A percentile compares a stretch with the other conserved stretches of the same genome.
phyloP scores from a whole-genome alignment of 2,888 invertebrate species.

The Boloria selene region DNA sequence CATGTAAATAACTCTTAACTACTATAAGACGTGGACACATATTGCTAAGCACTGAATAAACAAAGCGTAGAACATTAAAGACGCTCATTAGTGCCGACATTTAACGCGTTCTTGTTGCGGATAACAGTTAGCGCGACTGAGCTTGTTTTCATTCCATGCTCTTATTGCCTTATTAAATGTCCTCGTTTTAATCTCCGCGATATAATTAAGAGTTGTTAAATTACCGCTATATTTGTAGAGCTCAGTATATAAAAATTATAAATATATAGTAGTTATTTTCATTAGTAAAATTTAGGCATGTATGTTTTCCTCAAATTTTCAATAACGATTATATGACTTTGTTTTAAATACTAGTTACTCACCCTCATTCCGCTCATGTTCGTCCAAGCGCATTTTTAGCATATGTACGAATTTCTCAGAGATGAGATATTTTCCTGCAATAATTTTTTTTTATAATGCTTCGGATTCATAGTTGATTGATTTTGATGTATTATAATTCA shows the following conservation, averaged over 20 bases:
- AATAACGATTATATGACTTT: too few species aligned
- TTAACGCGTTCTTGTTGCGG: conserved; percentile 14
- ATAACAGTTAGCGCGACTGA: conserved; percentile 14
- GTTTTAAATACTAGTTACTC: too few species aligned
- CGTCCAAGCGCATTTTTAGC: too few species aligned
- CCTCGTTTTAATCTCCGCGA: not conserved
- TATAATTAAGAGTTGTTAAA: not conserved
- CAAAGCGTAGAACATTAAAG: conserved; percentile 18
- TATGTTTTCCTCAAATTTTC: too few species aligned
- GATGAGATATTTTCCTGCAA: too few species aligned
- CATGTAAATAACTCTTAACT: conserved; percentile 1
- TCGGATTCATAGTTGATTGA: too few species aligned
- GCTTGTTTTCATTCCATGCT: conserved; percentile 16
- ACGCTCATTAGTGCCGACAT: conserved; percentile 18
- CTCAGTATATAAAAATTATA: not conserved
- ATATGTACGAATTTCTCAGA: too few species aligned
- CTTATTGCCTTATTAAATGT: conserved; percentile 17
- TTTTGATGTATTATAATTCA: too few species aligned
- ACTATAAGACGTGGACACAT: conserved; percentile 19
- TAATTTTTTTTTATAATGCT: too few species aligned
- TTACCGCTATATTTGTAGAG: not conserved
- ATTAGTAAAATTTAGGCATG: too few species aligned
- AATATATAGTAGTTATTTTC: not conserved
- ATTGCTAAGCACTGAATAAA: conserved; percentile 15
- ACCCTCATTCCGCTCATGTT: too few species aligned